These are phyloP conservation scores for Ophion ellenae DNA, from an alignment of 2,888 invertebrate species.

Conservation along the genomic window DNA sequence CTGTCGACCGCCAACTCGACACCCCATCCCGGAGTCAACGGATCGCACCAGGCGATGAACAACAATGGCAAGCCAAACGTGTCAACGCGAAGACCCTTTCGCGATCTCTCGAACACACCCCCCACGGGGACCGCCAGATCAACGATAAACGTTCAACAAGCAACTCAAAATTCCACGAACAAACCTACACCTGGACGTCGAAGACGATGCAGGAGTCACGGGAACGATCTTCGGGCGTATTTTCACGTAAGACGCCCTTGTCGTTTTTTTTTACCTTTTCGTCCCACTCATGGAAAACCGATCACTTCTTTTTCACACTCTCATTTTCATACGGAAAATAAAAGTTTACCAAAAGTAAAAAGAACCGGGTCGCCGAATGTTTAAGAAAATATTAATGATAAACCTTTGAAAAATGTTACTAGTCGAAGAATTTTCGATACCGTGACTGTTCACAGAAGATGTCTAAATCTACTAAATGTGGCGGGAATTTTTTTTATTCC, in stretches of 20 bases:
- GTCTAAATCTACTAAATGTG: too few relatives aligned
- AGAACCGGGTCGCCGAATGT: background rate
- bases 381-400: background rate
- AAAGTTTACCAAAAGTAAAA: background rate
- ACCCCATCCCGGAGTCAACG: slow-evolving; percentile 77
- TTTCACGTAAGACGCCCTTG: slow-evolving; percentile 76
- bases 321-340: too few relatives aligned
- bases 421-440: too few relatives aligned
- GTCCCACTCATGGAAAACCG: background rate
- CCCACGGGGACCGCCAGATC: slow-evolving; percentile 74
- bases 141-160: slow-evolving; percentile 64
- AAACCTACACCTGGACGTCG: slow-evolving; percentile 75
- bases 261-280: background rate
- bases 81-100: slow-evolving; percentile 79
- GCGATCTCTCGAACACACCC: slow-evolving; percentile 82
- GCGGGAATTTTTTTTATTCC: too few relatives aligned
- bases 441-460: too few relatives aligned
- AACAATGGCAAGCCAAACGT: slow-evolving; percentile 56
- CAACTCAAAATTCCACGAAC: slow-evolving; percentile 61
- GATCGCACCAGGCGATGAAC: slow-evolving; percentile 64
- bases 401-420: too few relatives aligned
- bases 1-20: slow-evolving; percentile 81
- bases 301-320: background rate
- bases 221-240: slow-evolving; percentile 80
- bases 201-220: slow-evolving; percentile 80